phyloP scores from a whole-genome alignment of 2,113 vertebrate genomes.

The Psettodes erumei region DNA sequence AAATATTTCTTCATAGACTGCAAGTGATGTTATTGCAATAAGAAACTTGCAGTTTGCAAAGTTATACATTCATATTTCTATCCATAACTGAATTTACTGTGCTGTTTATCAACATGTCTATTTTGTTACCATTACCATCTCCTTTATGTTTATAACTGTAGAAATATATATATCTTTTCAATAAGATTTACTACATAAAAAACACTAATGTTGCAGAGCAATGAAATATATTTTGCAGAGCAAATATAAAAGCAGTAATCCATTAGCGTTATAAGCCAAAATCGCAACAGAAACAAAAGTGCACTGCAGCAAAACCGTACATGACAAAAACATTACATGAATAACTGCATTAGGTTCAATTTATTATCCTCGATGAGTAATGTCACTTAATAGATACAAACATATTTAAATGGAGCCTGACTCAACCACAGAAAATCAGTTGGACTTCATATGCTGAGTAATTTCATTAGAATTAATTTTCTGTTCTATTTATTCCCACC shows the following conservation, averaged over 20 bases:
- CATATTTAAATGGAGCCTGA: constrained; percentile 4
- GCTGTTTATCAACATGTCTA: constrained; percentile 1
- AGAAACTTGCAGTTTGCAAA: background rate
- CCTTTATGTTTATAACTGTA: no score
- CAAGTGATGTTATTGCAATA: background rate
- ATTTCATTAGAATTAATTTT: constrained; percentile 26
- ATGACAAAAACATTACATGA: background rate
- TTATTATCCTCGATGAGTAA: background rate
- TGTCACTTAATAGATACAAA: constrained; percentile 20
- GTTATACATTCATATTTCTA: background rate
- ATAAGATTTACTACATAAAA: background rate
- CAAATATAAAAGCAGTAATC: background rate
- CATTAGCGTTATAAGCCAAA: background rate
- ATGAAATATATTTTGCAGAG: background rate
- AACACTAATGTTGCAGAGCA: background rate
- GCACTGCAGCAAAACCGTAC: background rate
- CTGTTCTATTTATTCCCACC: constrained; percentile 21
- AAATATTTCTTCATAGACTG: background rate
- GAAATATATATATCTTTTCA: background rate
- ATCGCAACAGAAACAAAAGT: background rate
- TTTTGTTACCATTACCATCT: background rate
- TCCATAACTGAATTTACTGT: background rate
- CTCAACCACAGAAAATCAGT: background rate
- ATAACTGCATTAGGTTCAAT: background rate
- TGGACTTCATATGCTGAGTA: background rate